A percentile compares a stretch with the other conserved stretches of the same genome.
Evolutionary conservation across 2,113 vertebrate genomes (phyloP).

Genomic region (Fukomys damarensis): DNA sequence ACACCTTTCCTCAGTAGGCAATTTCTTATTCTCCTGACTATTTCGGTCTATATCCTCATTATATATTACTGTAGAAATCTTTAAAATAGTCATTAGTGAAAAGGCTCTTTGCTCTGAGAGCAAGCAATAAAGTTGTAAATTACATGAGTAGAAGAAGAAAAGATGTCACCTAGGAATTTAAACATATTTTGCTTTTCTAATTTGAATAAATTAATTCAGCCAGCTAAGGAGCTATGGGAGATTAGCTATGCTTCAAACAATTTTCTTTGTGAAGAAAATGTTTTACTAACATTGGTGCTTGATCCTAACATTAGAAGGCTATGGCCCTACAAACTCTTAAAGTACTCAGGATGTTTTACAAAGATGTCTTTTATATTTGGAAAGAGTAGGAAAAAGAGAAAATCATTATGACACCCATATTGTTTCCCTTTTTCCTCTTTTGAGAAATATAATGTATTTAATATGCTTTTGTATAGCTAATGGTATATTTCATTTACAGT

Average conservation of each 20-base stretch:
- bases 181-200: conserved; percentile 50
- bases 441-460: neutral
- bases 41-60: conserved; percentile 28
- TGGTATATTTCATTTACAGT: neutral
- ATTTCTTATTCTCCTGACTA: conserved; percentile 35
- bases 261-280: neutral
- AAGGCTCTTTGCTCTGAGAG: conserved; percentile 34
- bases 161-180: conserved; percentile 5
- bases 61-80: conserved; percentile 22
- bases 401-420: neutral
- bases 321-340: neutral
- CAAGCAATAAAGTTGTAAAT: conserved; percentile 59
- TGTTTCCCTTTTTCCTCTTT: neutral
- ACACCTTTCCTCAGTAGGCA: conserved; percentile 48
- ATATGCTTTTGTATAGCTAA: neutral
- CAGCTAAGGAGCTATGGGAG: conserved; percentile 56
- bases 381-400: neutral
- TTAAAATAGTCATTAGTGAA: conserved; percentile 51
- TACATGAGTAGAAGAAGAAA: conserved; percentile 17
- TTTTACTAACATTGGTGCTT: neutral
- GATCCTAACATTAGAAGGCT: neutral
- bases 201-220: conserved; percentile 32
- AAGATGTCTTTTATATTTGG: neutral
- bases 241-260: conserved; percentile 21
- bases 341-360: neutral